These are phyloP conservation scores for Gambusia holbrooki DNA, from an alignment of 2,113 vertebrate species.

Conservation along the genomic window DNA sequence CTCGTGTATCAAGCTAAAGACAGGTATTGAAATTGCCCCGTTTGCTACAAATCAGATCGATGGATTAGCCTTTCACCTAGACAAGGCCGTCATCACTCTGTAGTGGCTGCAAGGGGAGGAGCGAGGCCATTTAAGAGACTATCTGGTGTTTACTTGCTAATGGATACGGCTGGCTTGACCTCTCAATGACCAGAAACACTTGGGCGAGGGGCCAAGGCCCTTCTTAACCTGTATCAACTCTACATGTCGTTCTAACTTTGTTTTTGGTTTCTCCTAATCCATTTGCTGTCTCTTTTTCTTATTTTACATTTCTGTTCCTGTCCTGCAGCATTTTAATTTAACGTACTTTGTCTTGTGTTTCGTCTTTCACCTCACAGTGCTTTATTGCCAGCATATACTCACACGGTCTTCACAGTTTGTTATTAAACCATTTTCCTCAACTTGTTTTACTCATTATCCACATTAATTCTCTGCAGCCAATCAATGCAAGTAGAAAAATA, in stretches of 20 bases:
- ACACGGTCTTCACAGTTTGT: neutral
- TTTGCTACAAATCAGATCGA: conserved; percentile 81
- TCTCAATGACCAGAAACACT: conserved; percentile 67
- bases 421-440: neutral
- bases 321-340: neutral
- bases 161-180: conserved; percentile 75
- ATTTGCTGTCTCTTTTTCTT: conserved; percentile 12
- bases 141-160: conserved; percentile 67
- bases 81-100: conserved; percentile 82
- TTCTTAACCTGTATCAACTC: conserved; percentile 50
- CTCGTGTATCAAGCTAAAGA: conserved; percentile 80
- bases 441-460: conserved; percentile 21
- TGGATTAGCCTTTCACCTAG: conserved; percentile 79
- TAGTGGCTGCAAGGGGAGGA: conserved; percentile 71
- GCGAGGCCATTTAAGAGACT: conserved; percentile 62
- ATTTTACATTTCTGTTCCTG: conserved; percentile 2
- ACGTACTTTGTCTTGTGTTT: conserved; percentile 1
- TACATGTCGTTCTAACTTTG: conserved; percentile 14
- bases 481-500: conserved; percentile 68
- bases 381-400: neutral
- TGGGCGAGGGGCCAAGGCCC: conserved; percentile 53
- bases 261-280: conserved; percentile 9
- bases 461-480: conserved; percentile 60
- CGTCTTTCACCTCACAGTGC: neutral
- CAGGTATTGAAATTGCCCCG: conserved; percentile 83